phyloP scores from a whole-genome alignment of 1,140 invertebrate genomes.

The Pogonus chalceus region DNA sequence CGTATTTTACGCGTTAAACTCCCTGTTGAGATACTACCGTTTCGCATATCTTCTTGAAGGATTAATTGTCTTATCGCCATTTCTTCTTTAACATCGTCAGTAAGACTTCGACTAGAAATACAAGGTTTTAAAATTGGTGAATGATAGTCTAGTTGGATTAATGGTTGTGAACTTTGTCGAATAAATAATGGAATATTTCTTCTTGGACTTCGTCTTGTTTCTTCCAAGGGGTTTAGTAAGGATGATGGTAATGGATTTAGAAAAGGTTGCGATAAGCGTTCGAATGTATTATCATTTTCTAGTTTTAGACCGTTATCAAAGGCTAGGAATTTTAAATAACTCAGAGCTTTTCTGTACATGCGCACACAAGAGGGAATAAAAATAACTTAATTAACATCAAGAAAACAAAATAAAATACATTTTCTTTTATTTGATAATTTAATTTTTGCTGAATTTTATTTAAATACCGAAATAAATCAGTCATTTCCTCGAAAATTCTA shows the following conservation, averaged over 20 bases:
- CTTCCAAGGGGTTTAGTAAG: background rate
- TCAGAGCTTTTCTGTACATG: background rate
- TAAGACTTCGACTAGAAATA: background rate
- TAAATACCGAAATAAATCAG: too few relatives aligned
- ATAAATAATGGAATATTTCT: background rate
- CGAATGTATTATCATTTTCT: background rate
- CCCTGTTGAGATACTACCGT: slow-evolving; percentile 34
- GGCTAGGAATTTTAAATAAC: slow-evolving; percentile 2
- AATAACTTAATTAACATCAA: background rate
- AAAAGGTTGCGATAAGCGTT: background rate
- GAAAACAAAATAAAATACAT: too few relatives aligned
- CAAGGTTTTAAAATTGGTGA: background rate
- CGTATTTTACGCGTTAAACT: slow-evolving; percentile 42
- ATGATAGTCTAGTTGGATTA: background rate
- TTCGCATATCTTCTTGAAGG: slow-evolving; percentile 45
- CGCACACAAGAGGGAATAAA: background rate
- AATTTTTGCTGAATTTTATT: too few relatives aligned
- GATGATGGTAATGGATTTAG: background rate
- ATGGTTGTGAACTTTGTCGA: background rate
- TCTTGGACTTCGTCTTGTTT: background rate
- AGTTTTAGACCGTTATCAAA: background rate
- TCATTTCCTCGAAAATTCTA: too few relatives aligned
- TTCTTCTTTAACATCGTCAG: background rate
- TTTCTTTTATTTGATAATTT: too few relatives aligned
- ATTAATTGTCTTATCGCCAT: slow-evolving; percentile 27